Evolutionary conservation across 1,140 invertebrate species (phyloP), one percentile per base, ranked within the genome.

Genomic region (Rhagoletis pomonella): DNA sequence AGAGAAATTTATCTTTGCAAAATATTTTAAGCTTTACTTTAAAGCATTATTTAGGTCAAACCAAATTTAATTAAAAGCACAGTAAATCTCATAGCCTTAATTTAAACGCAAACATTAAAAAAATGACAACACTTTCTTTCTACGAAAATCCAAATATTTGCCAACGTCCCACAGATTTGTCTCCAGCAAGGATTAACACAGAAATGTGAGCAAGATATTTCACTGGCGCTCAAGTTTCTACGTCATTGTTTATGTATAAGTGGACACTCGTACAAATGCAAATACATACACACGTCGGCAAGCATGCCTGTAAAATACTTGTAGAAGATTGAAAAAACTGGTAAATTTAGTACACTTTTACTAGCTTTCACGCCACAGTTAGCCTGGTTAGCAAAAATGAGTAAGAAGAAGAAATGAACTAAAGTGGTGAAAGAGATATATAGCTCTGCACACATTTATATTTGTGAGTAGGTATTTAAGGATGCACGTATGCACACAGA

Each of bases 341-440:
- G 44, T n/a, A 50, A 55, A 55, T 81, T 81, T 81, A 55, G 47
- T 81, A 29, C 47, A 14, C 73, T 81, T 42, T 62, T n/a, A 62
- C 47, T 47, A 17, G 69, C 44, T 55, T 19, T 50, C 55, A 62
- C n/a, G 60, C 60, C 17, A n/a, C 60, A 62, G n/a, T 62, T 19
- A 81, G 14, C n/a, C 47, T 55, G 44, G 73, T 81, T 81, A 29
- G 73, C 2, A 55, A 55, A 81, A 81, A 50, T 81, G 73, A n/a
- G n/a, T 47, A 81, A 81, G 73, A 81, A 81, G 55, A 81, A 55
- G 73, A 55, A 81, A 81, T 81, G 73, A 2, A 81, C 73, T 81
- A 55, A 81, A 81, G 73, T n/a, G 73, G 6, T 4, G 50, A 19
- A 81, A 58, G 60, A 7, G 60, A 47, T 42, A 69, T 42, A 9